Evolutionary conservation across 2,113 vertebrate genomes (phyloP), one percentile per base, ranked within the genome.

Genomic region (Clarias macrocephalus): DNA sequence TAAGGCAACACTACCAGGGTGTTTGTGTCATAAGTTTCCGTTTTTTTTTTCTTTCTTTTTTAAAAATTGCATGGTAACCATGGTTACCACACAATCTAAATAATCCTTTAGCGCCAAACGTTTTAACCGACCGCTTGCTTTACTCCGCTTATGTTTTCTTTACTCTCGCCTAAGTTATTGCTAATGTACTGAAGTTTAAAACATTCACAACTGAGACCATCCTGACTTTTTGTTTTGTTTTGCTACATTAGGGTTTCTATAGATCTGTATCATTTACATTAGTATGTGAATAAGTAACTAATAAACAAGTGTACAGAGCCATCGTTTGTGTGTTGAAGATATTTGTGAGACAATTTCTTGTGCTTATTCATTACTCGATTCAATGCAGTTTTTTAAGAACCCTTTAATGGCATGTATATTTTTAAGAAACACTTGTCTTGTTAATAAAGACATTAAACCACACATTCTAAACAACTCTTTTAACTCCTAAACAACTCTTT

Each of bases 131-230:
- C 28, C 5, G 7, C 25, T 75, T 75, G 37, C 30, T 42, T 75
- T 87, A 48, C 42, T 84, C 62, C n/a, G 68, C 59, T 82, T 62
- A 63, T 80, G 21, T 80, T 81, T 82, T 63, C 68, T 54, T 83
- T 83, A 57, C 28, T 75, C 63, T 68, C 79, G 52, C 72, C 15
- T 87, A 87, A 87, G 62, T 87, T 87, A 87, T 87, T 87, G 60
- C 59, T 68, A 57, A 75, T 77, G 59, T 83, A 54, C 33, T 66
- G 63, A 57, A 82, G 59, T 82, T 75, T 72, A 73, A 62, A 75
- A 37, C n/a, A 81, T 86, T 86, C 85, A 86, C 60, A 73, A 59
- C 79, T 86, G 30, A 19, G 30, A 56, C 3, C 59, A 57, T 79
- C 33, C 73, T 21, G 16, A 21, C 28, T 56, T 28, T 75, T 63